phyloP scores from a whole-genome alignment of 2,888 invertebrate genomes.

The Invenusta paracnida region DNA sequence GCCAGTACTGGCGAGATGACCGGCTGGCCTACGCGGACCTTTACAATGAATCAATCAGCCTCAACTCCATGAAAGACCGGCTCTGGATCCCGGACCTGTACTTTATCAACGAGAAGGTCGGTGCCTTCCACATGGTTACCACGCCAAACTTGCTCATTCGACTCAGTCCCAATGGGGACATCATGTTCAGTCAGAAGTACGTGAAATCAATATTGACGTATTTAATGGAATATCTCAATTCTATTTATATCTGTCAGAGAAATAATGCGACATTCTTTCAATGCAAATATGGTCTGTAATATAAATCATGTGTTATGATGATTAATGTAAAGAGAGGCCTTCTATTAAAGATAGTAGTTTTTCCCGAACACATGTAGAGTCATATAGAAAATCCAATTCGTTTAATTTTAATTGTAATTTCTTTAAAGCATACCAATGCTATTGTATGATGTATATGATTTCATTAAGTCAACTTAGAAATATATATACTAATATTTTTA shows the following conservation, averaged over 20 bases:
- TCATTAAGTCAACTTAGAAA: too few relatives aligned
- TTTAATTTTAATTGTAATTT: too few relatives aligned
- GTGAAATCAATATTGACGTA: not conserved
- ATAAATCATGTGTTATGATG: too few relatives aligned
- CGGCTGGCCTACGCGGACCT: constrained; percentile 17
- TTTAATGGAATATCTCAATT: too few relatives aligned
- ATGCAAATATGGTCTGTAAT: not conserved
- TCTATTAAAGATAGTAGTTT: too few relatives aligned
- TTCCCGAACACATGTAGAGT: too few relatives aligned
- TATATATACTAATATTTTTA: too few relatives aligned
- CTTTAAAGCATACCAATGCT: too few relatives aligned
- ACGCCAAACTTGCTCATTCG: constrained; percentile 40
- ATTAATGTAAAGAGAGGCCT: too few relatives aligned
- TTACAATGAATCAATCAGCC: constrained; percentile 38
- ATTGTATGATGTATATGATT: too few relatives aligned
- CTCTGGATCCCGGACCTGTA: constrained; percentile 41
- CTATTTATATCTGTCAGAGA: not conserved
- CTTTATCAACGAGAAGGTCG: constrained; percentile 41
- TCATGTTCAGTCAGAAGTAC: constrained; percentile 42
- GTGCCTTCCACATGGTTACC: constrained; percentile 38
- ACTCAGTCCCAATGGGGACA: constrained; percentile 37
- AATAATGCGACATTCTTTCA: not conserved
- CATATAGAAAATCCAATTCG: too few relatives aligned
- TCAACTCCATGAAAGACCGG: constrained; percentile 39
- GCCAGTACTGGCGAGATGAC: constrained; percentile 41